Conservation (phyloP, 2,888 invertebrate species). For the Heliconius aoede region DNA sequence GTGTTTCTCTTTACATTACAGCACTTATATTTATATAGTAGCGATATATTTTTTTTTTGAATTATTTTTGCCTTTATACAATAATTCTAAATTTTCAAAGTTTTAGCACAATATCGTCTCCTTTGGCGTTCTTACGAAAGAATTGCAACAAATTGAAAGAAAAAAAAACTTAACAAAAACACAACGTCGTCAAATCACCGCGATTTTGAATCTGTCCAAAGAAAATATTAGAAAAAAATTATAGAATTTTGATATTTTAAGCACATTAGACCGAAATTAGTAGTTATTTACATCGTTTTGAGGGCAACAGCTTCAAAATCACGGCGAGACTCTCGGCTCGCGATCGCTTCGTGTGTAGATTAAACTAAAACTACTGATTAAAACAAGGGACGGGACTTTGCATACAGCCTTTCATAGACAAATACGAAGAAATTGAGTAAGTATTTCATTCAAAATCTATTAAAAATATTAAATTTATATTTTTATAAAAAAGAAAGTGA, state of each 20-base stretch:
- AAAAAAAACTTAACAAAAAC: conserved; percentile 76
- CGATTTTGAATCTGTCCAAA: conserved; percentile 50
- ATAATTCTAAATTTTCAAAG: conserved; percentile 62
- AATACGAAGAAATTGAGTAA: conserved; percentile 5
- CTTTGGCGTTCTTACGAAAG: conserved; percentile 79
- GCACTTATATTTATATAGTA: conserved; percentile 60
- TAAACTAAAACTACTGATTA: conserved; percentile 35
- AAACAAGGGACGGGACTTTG: conserved; percentile 43
- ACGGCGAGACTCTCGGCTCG: conserved; percentile 33
- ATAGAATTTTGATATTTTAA: conserved; percentile 33
- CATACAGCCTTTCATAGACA: conserved; percentile 30
- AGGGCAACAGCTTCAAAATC: conserved; percentile 34
- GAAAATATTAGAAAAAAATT: background rate
- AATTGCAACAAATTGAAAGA: conserved; percentile 75
- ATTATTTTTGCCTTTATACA: conserved; percentile 74
- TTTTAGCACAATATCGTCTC: conserved; percentile 66
- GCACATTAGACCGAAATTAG: conserved; percentile 27
- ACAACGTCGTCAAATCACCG: conserved; percentile 48
- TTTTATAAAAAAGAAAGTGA: background rate
- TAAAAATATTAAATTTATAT: background rate
- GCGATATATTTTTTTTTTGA: conserved; percentile 72
- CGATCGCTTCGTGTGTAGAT: conserved; percentile 44
- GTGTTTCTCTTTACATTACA: conserved; percentile 55
- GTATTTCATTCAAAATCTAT: background rate
- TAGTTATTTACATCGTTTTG: conserved; percentile 25